phyloP scores from a whole-genome alignment of 2,888 invertebrate species.

The Dermolepida albohirtum region DNA sequence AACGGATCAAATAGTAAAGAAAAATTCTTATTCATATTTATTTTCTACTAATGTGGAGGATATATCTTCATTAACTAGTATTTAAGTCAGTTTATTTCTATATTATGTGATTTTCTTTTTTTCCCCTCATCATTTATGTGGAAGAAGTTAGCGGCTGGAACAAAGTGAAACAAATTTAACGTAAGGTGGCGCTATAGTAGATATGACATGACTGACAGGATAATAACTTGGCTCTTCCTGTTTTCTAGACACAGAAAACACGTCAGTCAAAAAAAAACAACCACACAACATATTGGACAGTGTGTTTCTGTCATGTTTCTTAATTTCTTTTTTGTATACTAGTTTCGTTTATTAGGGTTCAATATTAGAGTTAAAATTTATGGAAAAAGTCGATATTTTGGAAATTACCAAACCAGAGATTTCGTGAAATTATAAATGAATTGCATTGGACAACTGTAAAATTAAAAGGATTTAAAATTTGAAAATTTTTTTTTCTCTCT shows the following conservation, averaged over 20 bases:
- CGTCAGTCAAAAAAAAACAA: conserved; percentile 49
- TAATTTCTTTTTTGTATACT: not conserved
- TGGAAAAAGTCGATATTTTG: no score
- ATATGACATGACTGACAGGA: conserved; percentile 51
- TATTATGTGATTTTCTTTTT: conserved; percentile 7
- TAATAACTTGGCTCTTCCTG: conserved; percentile 53
- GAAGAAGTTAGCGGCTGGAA: conserved; percentile 21
- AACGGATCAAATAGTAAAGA: not conserved
- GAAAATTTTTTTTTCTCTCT: no score
- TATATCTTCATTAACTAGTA: not conserved
- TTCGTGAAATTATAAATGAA: no score
- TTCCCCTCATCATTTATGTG: not conserved
- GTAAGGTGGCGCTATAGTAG: conserved; percentile 40
- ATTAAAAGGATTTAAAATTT: no score
- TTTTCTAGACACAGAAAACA: conserved; percentile 46
- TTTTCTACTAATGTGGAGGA: no score
- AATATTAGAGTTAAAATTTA: no score
- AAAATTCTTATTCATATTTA: no score
- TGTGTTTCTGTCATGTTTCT: conserved; percentile 30
- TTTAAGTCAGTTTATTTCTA: not conserved
- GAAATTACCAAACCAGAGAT: no score
- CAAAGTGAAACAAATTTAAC: conserved; percentile 37
- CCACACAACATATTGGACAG: conserved; percentile 15
- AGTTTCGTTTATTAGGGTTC: no score
- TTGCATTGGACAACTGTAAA: no score